A percentile compares a stretch with the other conserved stretches of the same genome.
phyloP scores from a whole-genome alignment of 2,113 vertebrate genomes.

The Dunckerocampus dactyliophorus region DNA sequence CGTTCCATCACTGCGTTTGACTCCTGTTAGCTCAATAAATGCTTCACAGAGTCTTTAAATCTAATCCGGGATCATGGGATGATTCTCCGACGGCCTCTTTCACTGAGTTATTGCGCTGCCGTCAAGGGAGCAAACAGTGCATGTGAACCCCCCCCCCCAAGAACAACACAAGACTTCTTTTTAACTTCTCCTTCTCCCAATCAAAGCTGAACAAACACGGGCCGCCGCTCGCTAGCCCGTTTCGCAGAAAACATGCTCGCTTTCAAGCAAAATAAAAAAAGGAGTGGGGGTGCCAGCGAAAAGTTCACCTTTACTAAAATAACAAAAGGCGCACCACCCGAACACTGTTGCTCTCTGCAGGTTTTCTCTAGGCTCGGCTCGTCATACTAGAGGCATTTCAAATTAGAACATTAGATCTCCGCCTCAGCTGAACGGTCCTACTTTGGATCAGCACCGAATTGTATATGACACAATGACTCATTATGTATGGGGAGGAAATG shows the following conservation, averaged over 20 bases:
- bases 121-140: conserved; percentile 57
- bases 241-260: conserved; percentile 54
- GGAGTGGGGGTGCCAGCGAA: conserved; percentile 57
- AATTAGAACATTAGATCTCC: too few relatives aligned
- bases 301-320: conserved; percentile 68
- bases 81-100: too few relatives aligned
- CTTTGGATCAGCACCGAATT: too few relatives aligned
- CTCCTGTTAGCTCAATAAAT: conserved; percentile 25
- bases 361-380: conserved; percentile 45
- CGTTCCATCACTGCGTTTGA: conserved; percentile 28
- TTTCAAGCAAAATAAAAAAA: conserved; percentile 39
- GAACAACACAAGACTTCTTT: conserved; percentile 78
- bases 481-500: too few relatives aligned
- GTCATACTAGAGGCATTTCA: conserved; percentile 10
- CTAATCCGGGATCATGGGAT: conserved; percentile 2
- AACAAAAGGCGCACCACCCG: conserved; percentile 60
- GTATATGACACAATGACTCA: too few relatives aligned
- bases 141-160: conserved; percentile 68
- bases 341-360: conserved; percentile 48
- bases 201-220: conserved; percentile 84
- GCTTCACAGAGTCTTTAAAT: conserved; percentile 25
- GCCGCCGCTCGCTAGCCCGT: conserved; percentile 64
- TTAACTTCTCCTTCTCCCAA: conserved; percentile 80
- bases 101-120: conserved; percentile 61
- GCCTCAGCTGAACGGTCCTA: too few relatives aligned